A percentile compares a stretch with the other conserved stretches of the same genome.
phyloP scores from a whole-genome alignment of 2,888 invertebrate genomes.

The Liposcelis brunnea region DNA sequence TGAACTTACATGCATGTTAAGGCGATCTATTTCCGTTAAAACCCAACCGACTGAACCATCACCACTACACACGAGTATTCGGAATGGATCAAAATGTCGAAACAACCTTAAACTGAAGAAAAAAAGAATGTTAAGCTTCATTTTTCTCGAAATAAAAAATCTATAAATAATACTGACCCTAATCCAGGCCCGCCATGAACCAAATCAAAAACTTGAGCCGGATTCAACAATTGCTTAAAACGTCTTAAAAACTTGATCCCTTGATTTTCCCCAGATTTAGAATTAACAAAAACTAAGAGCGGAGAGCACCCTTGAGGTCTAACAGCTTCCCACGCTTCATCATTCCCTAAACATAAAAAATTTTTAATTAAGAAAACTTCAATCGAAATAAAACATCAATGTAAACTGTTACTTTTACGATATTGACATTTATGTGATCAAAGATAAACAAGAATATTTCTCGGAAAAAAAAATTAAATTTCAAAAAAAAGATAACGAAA shows the following conservation, averaged over 20 bases:
- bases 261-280: constrained; percentile 95
- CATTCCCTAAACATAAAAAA: constrained; percentile 35
- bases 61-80: constrained; percentile 91
- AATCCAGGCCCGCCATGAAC: constrained; percentile 70
- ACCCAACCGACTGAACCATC: constrained; percentile 99
- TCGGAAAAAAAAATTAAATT: no score
- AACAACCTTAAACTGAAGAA: constrained; percentile 58
- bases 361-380: no score
- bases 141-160: background rate
- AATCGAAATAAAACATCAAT: constrained; percentile 10
- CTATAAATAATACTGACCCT: constrained; percentile 28
- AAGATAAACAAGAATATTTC: background rate
- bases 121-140: constrained; percentile 11
- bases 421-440: no score
- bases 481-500: background rate
- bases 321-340: constrained; percentile 82
- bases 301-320: constrained; percentile 52
- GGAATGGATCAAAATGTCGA: constrained; percentile 86
- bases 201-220: constrained; percentile 94
- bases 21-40: constrained; percentile 83
- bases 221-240: constrained; percentile 89
- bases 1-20: constrained; percentile 85
- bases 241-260: constrained; percentile 88
- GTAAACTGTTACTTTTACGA: background rate
- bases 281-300: constrained; percentile 91